Evolutionary conservation across 2,888 invertebrate species (phyloP).

Genomic region (Drosophila pseudotalamancana): DNA sequence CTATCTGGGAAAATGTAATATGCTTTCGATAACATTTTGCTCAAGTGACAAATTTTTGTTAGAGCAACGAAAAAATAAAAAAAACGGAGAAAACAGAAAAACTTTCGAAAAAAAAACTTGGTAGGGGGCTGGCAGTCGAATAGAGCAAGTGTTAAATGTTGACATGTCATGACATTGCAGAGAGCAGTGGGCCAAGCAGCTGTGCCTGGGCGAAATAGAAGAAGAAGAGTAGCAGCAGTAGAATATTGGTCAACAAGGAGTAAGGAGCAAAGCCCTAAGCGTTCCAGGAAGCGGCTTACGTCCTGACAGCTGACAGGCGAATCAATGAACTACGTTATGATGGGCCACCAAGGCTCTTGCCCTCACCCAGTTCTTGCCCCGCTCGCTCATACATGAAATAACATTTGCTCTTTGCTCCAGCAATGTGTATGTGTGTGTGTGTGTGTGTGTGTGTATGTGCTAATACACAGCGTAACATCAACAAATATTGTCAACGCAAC

Average conservation of each 20-base stretch:
- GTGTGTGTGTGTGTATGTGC: constrained; percentile 41
- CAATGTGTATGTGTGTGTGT: constrained; percentile 8
- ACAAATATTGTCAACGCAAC: constrained; percentile 77
- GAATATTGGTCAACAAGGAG: constrained; percentile 58
- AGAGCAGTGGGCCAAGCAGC: constrained; percentile 54
- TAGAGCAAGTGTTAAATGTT: constrained; percentile 79
- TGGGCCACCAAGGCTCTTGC: constrained; percentile 42
- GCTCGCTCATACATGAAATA: constrained; percentile 42
- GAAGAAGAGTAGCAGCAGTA: constrained; percentile 17
- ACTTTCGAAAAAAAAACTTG: constrained; percentile 24
- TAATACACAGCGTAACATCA: constrained; percentile 57
- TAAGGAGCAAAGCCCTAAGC: constrained; percentile 28
- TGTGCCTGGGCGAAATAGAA: constrained; percentile 29
- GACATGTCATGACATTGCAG: constrained; percentile 78
- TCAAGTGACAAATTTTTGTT: constrained; percentile 73
- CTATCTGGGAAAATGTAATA: constrained; percentile 53
- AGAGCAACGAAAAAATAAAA: constrained; percentile 10
- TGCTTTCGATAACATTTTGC: constrained; percentile 73
- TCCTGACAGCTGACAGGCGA: constrained; percentile 75
- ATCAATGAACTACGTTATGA: constrained; percentile 77
- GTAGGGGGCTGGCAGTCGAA: constrained; percentile 45
- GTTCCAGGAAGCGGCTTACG: constrained; percentile 70
- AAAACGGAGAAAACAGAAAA: constrained; percentile 39
- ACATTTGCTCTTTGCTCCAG: constrained; percentile 44
- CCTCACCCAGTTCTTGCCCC: constrained; percentile 7